Evolutionary conservation across 1,140 invertebrate species (phyloP), one percentile per base, ranked within the genome.

Genomic region (Drosophila nebulosa): DNA sequence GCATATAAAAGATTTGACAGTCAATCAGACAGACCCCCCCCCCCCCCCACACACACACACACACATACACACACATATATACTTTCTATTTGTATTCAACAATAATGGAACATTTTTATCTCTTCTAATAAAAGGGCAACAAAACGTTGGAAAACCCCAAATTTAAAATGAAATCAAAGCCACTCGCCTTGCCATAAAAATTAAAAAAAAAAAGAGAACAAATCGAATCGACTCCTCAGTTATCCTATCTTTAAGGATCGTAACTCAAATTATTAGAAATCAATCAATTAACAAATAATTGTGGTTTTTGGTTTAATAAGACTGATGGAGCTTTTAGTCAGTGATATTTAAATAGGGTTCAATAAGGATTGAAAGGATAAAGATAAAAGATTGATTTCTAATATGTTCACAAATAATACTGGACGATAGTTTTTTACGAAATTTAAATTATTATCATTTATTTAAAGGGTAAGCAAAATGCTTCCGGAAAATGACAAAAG

Each of bases 151-250:
- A 36, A 74, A 79, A 68, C 57, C n/a, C 18, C 10, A 32, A 65
- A 76, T 66, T 61, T 46, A 39, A 79, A 85, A 69, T 78, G 68
- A 75, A 84, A 84, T 84, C 79, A 76, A 62, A 79, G 69, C 52
- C 42, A 65, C 39, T 10, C 0, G 30, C 30, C 30, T 10, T 32
- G 9, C 53, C 50, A 63, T 58, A 70, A 46, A 42, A 24, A 12
- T 9, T 55, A 71, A 58, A 18, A 55, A 55, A 51, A 24, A 60
- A 36, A 12, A 36, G 55, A 58, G 60, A 69, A 32, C 3, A 1
- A 32, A 2, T 10, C 30, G 10, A 12, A 9, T 32, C 30, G 30
- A 32, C 30, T 12, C 10, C 10, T 32, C 7, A 32, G 30, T 12
- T 32, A 32, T 32, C 30, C 30, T 30, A 1, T 30, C 6, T 32